These are phyloP conservation scores for Nesogale talazaci DNA, from an alignment of 2,113 vertebrate species.

Conservation along the genomic window DNA sequence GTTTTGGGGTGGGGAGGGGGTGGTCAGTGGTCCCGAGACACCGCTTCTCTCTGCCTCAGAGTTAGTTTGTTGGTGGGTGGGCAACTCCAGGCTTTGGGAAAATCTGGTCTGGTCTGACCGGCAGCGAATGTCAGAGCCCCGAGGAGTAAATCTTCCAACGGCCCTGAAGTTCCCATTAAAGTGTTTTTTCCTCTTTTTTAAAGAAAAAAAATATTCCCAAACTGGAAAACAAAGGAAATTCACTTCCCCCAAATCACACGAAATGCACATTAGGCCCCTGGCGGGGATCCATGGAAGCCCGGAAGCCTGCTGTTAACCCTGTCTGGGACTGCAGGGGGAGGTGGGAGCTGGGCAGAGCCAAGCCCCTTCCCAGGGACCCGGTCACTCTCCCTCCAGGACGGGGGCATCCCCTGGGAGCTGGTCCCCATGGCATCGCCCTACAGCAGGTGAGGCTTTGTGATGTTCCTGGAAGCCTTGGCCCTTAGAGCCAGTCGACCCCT, in stretches of 20 bases:
- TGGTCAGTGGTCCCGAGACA: background rate
- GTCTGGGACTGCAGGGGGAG: constrained; percentile 56
- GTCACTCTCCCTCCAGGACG: background rate
- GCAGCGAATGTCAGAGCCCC: constrained; percentile 25
- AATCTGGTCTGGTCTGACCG: background rate
- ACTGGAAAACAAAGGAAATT: constrained; percentile 88
- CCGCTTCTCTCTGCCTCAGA: background rate
- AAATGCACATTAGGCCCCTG: constrained; percentile 87
- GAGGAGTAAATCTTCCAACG: constrained; percentile 53
- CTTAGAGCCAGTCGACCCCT: background rate
- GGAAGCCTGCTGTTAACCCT: constrained; percentile 86
- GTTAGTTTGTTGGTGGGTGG: background rate
- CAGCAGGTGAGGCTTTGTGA: background rate
- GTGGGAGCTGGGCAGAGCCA: constrained; percentile 7
- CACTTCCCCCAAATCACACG: constrained; percentile 90
- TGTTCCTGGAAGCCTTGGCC: background rate
- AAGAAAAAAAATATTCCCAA: constrained; percentile 80
- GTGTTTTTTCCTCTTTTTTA: constrained; percentile 84
- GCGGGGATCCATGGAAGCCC: constrained; percentile 85
- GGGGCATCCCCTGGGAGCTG: background rate
- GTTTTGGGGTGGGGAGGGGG: background rate
- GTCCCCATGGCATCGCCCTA: background rate
- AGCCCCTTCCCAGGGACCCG: background rate
- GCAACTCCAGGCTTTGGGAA: background rate
- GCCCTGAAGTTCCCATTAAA: constrained; percentile 84